Percentiles rank a stretch among this genome's conserved stretches.
These are phyloP conservation scores for Panurus biarmicus DNA, from an alignment of 2,113 vertebrate genomes.

Conservation along the genomic window DNA sequence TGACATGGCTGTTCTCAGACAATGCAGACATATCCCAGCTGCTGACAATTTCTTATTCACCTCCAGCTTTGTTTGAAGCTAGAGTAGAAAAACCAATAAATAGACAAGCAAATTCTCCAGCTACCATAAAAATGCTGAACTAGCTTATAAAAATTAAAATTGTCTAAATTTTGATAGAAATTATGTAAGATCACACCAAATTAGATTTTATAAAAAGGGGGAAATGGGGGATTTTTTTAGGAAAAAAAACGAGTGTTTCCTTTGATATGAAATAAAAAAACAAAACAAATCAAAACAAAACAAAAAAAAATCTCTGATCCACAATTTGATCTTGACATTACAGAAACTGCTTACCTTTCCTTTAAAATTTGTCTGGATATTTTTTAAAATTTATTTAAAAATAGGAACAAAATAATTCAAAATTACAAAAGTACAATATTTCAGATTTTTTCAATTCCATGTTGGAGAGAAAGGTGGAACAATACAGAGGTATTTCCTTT, in stretches of 20 bases:
- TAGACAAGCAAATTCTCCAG: not conserved
- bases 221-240: fast-evolving
- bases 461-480: not conserved
- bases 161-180: not conserved
- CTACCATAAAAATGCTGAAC: not conserved
- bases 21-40: not conserved
- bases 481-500: not conserved
- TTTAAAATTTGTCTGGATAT: not conserved
- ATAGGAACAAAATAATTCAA: not conserved
- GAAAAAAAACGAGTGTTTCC: fast-evolving
- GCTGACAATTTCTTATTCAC: not conserved
- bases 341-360: not conserved
- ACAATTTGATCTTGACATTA: not conserved
- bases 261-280: not conserved
- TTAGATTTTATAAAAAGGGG: not conserved
- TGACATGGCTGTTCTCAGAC: not conserved
- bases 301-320: not conserved
- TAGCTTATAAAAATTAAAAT: not conserved
- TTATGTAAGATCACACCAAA: not conserved
- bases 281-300: too few relatives aligned
- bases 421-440: not conserved
- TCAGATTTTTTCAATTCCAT: not conserved
- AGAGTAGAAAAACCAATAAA: not conserved
- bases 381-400: not conserved
- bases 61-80: not conserved